A percentile compares a stretch with the other conserved stretches of the same genome.
These are phyloP conservation scores for Taeniopygia guttata DNA, from an alignment of 2,797 vertebrate species.

Conservation along the genomic window DNA sequence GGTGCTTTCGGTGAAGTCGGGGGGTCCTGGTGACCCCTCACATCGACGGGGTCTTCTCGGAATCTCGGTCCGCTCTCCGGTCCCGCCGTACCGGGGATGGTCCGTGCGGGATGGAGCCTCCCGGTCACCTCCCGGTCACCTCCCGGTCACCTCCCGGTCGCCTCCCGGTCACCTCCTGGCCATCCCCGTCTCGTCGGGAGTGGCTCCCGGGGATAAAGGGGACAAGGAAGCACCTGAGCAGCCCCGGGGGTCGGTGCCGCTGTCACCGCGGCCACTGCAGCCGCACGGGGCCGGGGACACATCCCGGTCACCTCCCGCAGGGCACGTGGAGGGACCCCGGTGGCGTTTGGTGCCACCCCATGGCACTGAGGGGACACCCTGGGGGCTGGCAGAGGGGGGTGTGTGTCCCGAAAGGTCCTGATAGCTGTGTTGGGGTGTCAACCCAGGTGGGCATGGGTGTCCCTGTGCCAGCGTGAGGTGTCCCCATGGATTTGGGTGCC, in stretches of 20 bases:
- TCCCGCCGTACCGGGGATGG: neutral
- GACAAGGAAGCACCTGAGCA: neutral
- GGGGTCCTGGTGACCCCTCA: neutral
- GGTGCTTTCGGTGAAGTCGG: neutral
- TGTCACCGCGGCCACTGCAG: neutral
- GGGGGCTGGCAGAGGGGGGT: accelerated
- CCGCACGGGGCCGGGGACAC: neutral
- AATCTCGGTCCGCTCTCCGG: neutral
- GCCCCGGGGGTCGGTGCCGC: no score
- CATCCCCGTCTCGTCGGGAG: accelerated
- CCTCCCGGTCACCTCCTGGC: neutral
- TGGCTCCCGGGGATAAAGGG: neutral
- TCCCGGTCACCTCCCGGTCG: neutral
- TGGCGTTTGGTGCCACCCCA: neutral
- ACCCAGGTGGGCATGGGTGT: accelerated
- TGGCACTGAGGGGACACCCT: accelerated
- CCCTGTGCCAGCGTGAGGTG: accelerated
- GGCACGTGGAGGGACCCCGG: accelerated
- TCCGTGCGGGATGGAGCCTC: neutral
- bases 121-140: no score
- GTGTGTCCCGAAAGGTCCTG: accelerated
- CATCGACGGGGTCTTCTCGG: neutral
- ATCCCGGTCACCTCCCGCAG: neutral
- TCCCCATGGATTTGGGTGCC: neutral
- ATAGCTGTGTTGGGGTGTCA: accelerated